Percentiles rank a stretch among this genome's conserved stretches.
phyloP scores from a whole-genome alignment of 2,113 vertebrate genomes.

The Hippotragus niger region DNA sequence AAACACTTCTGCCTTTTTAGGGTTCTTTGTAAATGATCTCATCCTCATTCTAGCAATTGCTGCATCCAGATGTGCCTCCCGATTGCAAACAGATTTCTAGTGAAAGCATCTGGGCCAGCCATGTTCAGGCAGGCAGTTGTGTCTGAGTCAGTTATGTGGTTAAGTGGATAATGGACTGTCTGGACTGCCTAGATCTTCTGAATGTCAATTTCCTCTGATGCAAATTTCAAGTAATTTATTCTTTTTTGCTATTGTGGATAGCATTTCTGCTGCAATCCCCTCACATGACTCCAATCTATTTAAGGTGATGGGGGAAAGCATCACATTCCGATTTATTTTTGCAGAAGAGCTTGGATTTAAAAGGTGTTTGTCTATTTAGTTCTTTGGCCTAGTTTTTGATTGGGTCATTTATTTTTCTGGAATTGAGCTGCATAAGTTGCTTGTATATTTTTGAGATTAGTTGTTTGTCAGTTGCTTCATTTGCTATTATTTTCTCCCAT shows the following conservation, averaged over 20 bases:
- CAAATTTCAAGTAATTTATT: slow-evolving; percentile 65
- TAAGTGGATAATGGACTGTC: slow-evolving; percentile 75
- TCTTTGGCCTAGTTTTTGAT: too few relatives aligned
- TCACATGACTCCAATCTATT: neutral
- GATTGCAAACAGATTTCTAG: slow-evolving; percentile 50
- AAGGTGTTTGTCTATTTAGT: neutral
- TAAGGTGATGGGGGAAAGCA: neutral
- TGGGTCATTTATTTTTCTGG: too few relatives aligned
- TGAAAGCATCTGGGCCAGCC: slow-evolving; percentile 56
- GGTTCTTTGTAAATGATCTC: neutral
- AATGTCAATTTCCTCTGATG: slow-evolving; percentile 73
- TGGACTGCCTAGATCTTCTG: slow-evolving; percentile 56
- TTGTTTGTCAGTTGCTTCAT: too few relatives aligned
- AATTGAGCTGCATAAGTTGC: too few relatives aligned
- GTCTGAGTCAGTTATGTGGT: slow-evolving; percentile 70
- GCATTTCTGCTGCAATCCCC: neutral
- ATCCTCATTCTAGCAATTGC: slow-evolving; percentile 2
- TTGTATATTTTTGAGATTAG: too few relatives aligned
- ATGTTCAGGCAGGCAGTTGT: slow-evolving; percentile 67
- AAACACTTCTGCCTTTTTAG: neutral
- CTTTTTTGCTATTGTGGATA: slow-evolving; percentile 40
- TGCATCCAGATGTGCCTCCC: slow-evolving; percentile 46
- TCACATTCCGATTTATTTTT: neutral
- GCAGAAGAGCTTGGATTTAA: neutral
- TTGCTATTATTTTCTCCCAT: too few relatives aligned